Percentiles rank a stretch among this genome's conserved stretches.
phyloP scores from a whole-genome alignment of 2,113 vertebrate genomes.

The Chitala chitala region DNA sequence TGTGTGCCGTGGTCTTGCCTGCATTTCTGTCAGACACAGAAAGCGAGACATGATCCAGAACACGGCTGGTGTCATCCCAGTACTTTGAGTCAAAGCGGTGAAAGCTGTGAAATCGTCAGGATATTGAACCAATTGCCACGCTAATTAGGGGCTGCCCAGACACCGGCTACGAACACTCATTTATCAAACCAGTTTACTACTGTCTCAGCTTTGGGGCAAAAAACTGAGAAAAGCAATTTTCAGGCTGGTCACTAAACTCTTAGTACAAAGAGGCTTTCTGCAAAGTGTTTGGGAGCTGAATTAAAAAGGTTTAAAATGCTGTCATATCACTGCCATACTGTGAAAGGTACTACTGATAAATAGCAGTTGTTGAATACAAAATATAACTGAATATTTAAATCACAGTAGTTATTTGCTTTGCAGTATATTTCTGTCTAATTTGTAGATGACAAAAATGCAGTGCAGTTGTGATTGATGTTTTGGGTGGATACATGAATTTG shows the following conservation, averaged over 20 bases:
- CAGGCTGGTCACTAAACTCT: not conserved
- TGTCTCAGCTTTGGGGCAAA: not conserved
- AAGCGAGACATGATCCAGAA: not conserved
- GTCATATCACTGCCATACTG: not conserved
- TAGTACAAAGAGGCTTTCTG: not conserved
- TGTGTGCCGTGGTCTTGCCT: not conserved
- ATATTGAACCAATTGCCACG: conserved; percentile 12
- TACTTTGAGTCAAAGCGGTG: not conserved
- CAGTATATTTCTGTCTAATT: no score
- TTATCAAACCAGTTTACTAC: no score
- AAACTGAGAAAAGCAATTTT: not conserved
- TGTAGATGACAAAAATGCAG: no score
- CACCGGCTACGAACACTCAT: not conserved
- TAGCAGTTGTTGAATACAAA: no score
- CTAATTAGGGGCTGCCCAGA: conserved; percentile 17
- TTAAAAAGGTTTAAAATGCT: not conserved
- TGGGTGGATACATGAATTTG: no score
- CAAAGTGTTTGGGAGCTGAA: not conserved
- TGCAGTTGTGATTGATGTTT: no score
- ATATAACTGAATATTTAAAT: no score
- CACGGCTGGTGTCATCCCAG: not conserved
- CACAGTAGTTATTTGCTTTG: no score
- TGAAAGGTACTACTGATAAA: no score
- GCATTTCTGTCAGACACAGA: not conserved
- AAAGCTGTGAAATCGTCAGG: conserved; percentile 9